These are phyloP conservation scores for Noctua fimbriata DNA, from an alignment of 2,888 invertebrate genomes.

Conservation along the genomic window DNA sequence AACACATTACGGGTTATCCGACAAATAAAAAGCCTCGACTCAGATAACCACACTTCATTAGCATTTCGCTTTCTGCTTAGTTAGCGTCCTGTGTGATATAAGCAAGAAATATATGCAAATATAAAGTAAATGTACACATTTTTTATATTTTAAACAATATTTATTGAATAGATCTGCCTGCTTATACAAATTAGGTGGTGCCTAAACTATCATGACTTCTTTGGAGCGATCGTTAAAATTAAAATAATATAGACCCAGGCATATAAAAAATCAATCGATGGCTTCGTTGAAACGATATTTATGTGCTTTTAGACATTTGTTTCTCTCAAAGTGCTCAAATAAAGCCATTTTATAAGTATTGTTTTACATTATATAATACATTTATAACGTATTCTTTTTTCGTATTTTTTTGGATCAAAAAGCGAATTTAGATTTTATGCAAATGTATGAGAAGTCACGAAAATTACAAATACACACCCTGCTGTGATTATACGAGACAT, in stretches of 20 bases:
- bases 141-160: constrained; percentile 56
- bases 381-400: constrained; percentile 48
- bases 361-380: constrained; percentile 42
- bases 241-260: constrained; percentile 32
- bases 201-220: constrained; percentile 49
- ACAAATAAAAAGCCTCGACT: constrained; percentile 77
- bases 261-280: constrained; percentile 41
- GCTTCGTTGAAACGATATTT: constrained; percentile 33
- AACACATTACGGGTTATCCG: constrained; percentile 81
- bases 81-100: constrained; percentile 72
- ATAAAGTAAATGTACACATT: constrained; percentile 68
- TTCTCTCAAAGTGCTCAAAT: constrained; percentile 39
- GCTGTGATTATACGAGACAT: constrained; percentile 74
- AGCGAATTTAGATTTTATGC: constrained; percentile 73
- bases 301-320: constrained; percentile 26
- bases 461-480: constrained; percentile 74
- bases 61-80: constrained; percentile 76
- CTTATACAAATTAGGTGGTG: constrained; percentile 60
- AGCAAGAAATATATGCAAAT: constrained; percentile 76
- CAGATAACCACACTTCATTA: constrained; percentile 81
- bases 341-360: constrained; percentile 46
- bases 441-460: constrained; percentile 73
- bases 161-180: constrained; percentile 56
- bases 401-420: constrained; percentile 58
- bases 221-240: constrained; percentile 51